Conservation (phyloP, 2,888 invertebrate species). For the Oscheius sp. region DNA sequence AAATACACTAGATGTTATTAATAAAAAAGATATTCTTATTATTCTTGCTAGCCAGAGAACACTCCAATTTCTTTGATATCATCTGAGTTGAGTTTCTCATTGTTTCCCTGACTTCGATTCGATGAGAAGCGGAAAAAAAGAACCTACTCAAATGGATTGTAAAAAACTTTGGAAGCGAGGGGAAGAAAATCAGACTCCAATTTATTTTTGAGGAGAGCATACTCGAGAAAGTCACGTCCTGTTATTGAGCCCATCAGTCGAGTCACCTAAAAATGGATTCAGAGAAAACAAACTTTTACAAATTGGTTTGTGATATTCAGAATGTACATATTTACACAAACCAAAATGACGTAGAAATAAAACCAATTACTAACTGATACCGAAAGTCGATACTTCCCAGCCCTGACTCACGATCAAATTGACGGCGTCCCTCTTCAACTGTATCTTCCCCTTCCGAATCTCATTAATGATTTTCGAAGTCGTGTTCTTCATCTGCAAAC, state of each 20-base stretch:
- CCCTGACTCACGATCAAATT: no score
- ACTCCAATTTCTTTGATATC: constrained; percentile 1
- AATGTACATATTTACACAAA: no score
- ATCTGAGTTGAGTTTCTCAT: background rate
- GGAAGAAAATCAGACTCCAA: background rate
- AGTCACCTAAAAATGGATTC: background rate
- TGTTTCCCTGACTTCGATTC: background rate
- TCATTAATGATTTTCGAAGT: background rate
- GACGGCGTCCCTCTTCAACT: no score
- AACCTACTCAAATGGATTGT: constrained; percentile 8
- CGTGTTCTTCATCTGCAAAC: background rate
- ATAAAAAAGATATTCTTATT: no score
- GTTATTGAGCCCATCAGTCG: background rate
- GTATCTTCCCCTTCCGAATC: no score
- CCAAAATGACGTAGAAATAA: no score
- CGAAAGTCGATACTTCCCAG: no score
- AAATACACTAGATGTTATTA: background rate
- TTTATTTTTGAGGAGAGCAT: background rate
- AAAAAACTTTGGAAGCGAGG: constrained; percentile 2
- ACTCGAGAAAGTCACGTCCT: background rate
- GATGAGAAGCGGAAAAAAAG: background rate
- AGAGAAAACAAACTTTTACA: background rate
- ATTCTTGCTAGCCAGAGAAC: no score
- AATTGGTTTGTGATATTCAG: background rate
- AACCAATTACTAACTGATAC: no score